These are phyloP conservation scores for Abramis brama DNA, from an alignment of 2,113 vertebrate genomes.

Conservation along the genomic window DNA sequence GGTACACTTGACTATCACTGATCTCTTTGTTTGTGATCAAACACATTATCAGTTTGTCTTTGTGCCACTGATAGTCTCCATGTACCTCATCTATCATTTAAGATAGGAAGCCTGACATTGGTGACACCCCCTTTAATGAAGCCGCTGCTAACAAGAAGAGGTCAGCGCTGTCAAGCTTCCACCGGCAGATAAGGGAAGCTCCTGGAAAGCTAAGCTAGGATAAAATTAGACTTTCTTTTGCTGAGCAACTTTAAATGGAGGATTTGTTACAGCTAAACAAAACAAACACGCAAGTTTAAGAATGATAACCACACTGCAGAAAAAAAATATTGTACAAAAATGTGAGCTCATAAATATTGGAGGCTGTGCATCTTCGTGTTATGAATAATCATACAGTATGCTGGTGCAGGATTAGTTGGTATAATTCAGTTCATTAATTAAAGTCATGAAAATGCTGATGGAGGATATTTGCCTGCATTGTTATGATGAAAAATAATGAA, in stretches of 20 bases:
- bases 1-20: conserved; percentile 6
- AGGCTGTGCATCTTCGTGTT: conserved; percentile 57
- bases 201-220: background rate
- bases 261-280: conserved; percentile 4
- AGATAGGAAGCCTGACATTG: conserved; percentile 9
- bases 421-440: conserved; percentile 63
- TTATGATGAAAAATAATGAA: conserved; percentile 58
- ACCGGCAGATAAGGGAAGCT: conserved; percentile 35
- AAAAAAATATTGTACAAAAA: background rate
- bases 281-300: conserved; percentile 1
- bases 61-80: conserved; percentile 18
- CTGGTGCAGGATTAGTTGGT: conserved; percentile 42
- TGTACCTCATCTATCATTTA: conserved; percentile 46
- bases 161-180: conserved; percentile 45
- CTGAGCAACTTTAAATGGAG: conserved; percentile 33
- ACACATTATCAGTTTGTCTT: conserved; percentile 27
- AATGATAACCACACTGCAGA: background rate
- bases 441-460: conserved; percentile 56
- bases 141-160: conserved; percentile 8
- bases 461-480: conserved; percentile 36
- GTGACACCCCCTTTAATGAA: conserved; percentile 40
- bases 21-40: conserved; percentile 23
- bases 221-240: conserved; percentile 17
- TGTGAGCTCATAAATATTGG: conserved; percentile 61
- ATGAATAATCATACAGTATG: conserved; percentile 57